These are phyloP conservation scores for Pantherophis vulpinus DNA, from an alignment of 2,797 vertebrate species.

Conservation along the genomic window DNA sequence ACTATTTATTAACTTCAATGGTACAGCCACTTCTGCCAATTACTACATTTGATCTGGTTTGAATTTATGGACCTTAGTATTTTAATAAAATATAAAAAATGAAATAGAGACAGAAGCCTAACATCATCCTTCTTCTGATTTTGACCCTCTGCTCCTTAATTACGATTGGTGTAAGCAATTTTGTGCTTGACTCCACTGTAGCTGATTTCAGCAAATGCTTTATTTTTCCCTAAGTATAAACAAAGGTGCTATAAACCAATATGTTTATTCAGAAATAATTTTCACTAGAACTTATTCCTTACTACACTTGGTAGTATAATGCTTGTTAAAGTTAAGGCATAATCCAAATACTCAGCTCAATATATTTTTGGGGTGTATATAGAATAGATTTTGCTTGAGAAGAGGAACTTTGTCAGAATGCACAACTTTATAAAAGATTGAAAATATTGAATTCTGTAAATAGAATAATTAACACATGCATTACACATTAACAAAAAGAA, in stretches of 20 bases:
- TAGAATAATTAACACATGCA: not conserved
- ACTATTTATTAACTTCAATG: not conserved
- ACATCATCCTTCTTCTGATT: not conserved
- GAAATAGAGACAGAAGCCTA: not conserved
- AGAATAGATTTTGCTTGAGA: not conserved
- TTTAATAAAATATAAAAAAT: not conserved
- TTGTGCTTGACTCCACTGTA: not conserved
- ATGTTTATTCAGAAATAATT: not conserved
- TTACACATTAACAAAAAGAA: not conserved
- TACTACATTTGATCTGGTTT: not conserved
- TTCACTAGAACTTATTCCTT: not conserved
- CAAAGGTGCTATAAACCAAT: not conserved
- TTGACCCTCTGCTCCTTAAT: not conserved
- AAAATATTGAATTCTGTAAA: not conserved
- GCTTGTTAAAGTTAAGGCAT: not conserved
- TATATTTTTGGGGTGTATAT: not conserved
- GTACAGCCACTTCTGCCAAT: too few relatives aligned
- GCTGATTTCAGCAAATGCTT: not conserved
- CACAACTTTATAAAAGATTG: not conserved
- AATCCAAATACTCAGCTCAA: not conserved
- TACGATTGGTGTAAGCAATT: not conserved
- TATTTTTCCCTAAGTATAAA: not conserved
- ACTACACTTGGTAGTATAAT: not conserved
- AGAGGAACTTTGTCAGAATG: not conserved
- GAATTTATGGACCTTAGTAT: not conserved